Evolutionary conservation across 1,140 invertebrate genomes (phyloP).

Genomic region (Heliconius congener): DNA sequence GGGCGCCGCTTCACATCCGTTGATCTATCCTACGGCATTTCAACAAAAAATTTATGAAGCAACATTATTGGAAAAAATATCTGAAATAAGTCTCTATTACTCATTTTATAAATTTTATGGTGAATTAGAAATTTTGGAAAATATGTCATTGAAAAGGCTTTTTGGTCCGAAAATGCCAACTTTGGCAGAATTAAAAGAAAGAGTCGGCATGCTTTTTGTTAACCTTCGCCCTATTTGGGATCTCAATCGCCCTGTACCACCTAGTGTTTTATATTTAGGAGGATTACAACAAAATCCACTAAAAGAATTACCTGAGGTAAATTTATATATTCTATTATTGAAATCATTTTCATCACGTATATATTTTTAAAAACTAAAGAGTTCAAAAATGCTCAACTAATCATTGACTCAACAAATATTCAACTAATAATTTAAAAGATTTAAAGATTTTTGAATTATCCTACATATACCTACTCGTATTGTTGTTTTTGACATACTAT

Average conservation of each 20-base stretch:
- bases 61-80: conserved; percentile 52
- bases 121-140: conserved; percentile 38
- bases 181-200: conserved; percentile 68
- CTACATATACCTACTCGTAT: too few species aligned
- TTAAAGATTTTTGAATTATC: too few species aligned
- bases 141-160: conserved; percentile 58
- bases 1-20: conserved; percentile 69
- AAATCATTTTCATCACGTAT: too few species aligned
- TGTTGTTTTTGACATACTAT: too few species aligned
- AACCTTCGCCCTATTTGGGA: conserved; percentile 76
- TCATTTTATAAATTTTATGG: background rate
- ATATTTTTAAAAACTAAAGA: too few species aligned
- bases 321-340: background rate
- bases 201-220: conserved; percentile 80
- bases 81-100: conserved; percentile 38
- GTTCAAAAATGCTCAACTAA: too few species aligned
- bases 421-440: too few species aligned
- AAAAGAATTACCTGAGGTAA: conserved; percentile 54
- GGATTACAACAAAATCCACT: conserved; percentile 72
- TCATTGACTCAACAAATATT: too few species aligned
- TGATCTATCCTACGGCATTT: conserved; percentile 67
- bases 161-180: conserved; percentile 66
- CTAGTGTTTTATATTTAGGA: conserved; percentile 74
- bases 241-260: conserved; percentile 69
- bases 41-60: conserved; percentile 29